Conservation (phyloP, 2,113 vertebrate genomes). For the Vireo altiloquus region DNA sequence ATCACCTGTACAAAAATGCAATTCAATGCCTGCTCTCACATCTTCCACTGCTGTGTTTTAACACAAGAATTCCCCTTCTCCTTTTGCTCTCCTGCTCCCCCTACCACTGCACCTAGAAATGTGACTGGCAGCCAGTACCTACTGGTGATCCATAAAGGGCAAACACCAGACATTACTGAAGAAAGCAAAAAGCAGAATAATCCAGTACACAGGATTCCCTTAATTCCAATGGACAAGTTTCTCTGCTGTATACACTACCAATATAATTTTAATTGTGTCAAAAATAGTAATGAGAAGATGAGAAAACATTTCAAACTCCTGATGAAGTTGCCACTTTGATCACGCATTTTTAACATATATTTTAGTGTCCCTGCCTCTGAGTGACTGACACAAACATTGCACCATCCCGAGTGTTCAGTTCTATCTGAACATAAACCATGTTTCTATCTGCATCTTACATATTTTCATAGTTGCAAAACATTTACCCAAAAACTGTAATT, state of each 20-base stretch:
- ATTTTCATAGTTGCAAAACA: background rate
- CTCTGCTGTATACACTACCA: background rate
- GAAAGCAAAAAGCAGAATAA: background rate
- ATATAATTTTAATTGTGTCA: background rate
- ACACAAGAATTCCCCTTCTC: background rate
- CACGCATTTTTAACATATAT: background rate
- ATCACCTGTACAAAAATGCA: background rate
- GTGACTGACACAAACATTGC: background rate
- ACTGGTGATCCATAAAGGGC: background rate
- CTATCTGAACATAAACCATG: background rate
- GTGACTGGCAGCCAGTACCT: background rate
- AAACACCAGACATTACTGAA: background rate
- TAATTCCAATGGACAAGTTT: background rate
- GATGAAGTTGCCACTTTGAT: background rate
- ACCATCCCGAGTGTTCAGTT: rapidly evolving
- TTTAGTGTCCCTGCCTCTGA: background rate
- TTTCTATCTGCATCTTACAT: background rate
- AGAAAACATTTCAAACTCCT: background rate
- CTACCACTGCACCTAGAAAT: background rate
- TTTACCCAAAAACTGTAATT: background rate
- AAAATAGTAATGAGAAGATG: background rate
- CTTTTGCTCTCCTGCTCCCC: background rate
- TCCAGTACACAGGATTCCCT: background rate
- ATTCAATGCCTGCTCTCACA: background rate
- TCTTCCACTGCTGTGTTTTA: background rate